Base-by-base conservation (phyloP, 2,888 invertebrate genomes). In the Oscheius sp. region DNA sequence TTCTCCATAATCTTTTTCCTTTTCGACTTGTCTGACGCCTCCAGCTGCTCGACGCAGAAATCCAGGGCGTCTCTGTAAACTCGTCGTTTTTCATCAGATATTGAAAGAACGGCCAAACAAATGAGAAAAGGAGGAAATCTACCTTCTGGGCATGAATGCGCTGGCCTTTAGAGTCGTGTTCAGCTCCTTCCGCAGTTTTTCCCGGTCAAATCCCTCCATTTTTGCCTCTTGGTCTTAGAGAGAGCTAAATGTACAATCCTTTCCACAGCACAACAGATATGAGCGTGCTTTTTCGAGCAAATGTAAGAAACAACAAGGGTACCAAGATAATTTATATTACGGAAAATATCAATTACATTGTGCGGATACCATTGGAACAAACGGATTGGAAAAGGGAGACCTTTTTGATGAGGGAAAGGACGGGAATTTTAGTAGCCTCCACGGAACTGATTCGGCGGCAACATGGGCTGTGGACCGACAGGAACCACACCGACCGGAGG, bases 61-160 rank as follows among this genome's bases (percentile, higher is more conserved):
- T 82, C 80, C 29, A 79, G 76, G 13, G 82, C 82, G 57, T 82
- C 84, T 68, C 82, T 81, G 42, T 42, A 62, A 70, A 29, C 21
- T 21, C 21, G 21, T 21, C 21, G 21, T 48, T 48, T 48, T 48
- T 48, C 13, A 10, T 13, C 7, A 48, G 13, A 10, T 48, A 48
- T 13, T 7, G 9, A 48, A 13, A 48, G 13, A 33, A 13, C 60
- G 11, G 42, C 3, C 7, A 42, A 42, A 42, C 3, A n/a, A 11
- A n/a, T 53, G 4, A 11, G 3, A 53, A 53, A 53, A 53, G 11
- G 3, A 4, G 7, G 11, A 53, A n/a, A 53, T 9, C 3, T 53
- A 68, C 68, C 53, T 68, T 53, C 35, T 68, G 2, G 53, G 68
- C 11, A 35, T 68, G 47, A 68, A 68, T 13, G 33, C 68, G 32